Percentiles rank a stretch among this genome's conserved stretches.
These are phyloP conservation scores for Epinephelus malabaricus DNA, from an alignment of 2,797 vertebrate species.

Conservation along the genomic window DNA sequence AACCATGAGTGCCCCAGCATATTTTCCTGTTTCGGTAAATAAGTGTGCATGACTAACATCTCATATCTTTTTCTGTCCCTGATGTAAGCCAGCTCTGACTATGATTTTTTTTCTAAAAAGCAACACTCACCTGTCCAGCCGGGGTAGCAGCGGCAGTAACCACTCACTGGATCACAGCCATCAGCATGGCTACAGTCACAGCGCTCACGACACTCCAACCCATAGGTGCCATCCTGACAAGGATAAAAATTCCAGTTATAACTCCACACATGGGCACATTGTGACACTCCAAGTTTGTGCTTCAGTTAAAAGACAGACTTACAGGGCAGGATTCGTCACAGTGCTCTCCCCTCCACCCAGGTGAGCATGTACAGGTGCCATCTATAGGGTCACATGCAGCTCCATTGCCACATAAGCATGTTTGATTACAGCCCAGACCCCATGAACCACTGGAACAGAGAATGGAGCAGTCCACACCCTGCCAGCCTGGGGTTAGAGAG, in stretches of 20 bases:
- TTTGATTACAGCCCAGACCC: constrained; percentile 94
- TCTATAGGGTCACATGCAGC: constrained; percentile 93
- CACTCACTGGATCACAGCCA: constrained; percentile 93
- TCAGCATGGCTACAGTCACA: constrained; percentile 96
- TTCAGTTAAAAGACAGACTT: constrained; percentile 72
- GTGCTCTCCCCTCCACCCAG: constrained; percentile 93
- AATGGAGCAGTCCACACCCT: constrained; percentile 94
- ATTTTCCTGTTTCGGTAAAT: constrained; percentile 37
- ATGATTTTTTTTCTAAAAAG: not conserved
- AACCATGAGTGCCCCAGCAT: constrained; percentile 17
- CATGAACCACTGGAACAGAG: constrained; percentile 93
- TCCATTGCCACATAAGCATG: constrained; percentile 91
- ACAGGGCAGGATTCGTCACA: constrained; percentile 93
- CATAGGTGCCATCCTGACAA: constrained; percentile 93
- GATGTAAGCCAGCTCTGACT: not conserved
- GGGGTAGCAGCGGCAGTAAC: constrained; percentile 94
- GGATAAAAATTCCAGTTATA: constrained; percentile 4
- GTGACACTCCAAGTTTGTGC: not conserved
- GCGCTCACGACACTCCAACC: constrained; percentile 92
- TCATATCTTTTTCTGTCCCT: constrained; percentile 15
- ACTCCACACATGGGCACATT: not conserved
- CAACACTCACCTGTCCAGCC: constrained; percentile 95
- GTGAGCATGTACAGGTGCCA: constrained; percentile 92
- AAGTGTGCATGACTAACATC: constrained; percentile 6
- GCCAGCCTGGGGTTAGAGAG: constrained; percentile 89